phyloP scores from a whole-genome alignment of 2,888 invertebrate species.

The Phyllotreta striolata region DNA sequence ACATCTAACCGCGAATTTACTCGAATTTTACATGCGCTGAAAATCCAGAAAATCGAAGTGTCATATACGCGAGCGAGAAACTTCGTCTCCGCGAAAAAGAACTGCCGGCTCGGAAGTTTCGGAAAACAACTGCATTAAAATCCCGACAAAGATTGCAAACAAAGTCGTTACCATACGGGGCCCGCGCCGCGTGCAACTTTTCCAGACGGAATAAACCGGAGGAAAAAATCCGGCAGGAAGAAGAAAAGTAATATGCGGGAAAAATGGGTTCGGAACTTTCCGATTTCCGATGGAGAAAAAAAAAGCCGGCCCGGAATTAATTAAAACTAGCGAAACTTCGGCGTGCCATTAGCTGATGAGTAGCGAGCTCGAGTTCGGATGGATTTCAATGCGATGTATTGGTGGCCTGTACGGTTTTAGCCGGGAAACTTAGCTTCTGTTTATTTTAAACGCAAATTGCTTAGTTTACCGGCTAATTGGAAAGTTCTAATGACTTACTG shows the following conservation, averaged over 20 bases:
- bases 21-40: too few species aligned
- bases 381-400: constrained; percentile 20
- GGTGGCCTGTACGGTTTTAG: constrained; percentile 25
- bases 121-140: constrained; percentile 26
- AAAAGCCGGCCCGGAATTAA: too few species aligned
- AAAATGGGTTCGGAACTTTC: too few species aligned
- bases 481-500: constrained; percentile 35
- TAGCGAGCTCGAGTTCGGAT: constrained; percentile 1
- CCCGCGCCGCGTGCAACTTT: constrained; percentile 14
- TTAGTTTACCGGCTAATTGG: constrained; percentile 35
- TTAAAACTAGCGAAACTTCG: too few species aligned
- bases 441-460: constrained; percentile 33
- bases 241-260: too few species aligned
- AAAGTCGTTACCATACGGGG: constrained; percentile 26
- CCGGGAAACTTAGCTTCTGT: constrained; percentile 30
- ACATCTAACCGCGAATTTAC: too few species aligned
- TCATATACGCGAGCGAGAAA: too few species aligned
- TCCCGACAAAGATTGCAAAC: constrained; percentile 26
- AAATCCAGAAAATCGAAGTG: too few species aligned
- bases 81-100: constrained; percentile 1
- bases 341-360: too few species aligned
- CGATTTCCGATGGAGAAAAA: too few species aligned
- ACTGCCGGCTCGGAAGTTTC: constrained; percentile 15
- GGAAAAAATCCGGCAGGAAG: too few species aligned
- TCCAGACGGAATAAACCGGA: constrained; percentile 7